Conservation (phyloP, 2,888 invertebrate species). For the Eristalinus aeneus region DNA sequence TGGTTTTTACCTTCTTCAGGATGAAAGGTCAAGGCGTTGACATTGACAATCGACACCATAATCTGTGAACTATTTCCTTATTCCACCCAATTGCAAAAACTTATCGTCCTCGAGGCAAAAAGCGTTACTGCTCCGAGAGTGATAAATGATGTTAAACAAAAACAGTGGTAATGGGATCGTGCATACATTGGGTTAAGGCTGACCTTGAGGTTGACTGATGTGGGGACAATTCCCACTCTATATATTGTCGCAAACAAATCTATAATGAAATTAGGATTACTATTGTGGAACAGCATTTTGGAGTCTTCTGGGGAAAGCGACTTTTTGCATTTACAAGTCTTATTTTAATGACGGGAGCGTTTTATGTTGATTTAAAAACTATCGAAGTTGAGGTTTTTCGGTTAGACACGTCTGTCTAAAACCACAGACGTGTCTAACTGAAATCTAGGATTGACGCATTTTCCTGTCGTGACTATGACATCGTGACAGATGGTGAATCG, state of each 20-base stretch:
- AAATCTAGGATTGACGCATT: no score
- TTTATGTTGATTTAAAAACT: no score
- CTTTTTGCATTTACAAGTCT: no score
- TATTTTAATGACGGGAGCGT: no score
- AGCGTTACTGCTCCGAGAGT: constrained; percentile 13
- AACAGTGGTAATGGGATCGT: constrained; percentile 21
- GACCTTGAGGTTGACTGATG: constrained; percentile 25
- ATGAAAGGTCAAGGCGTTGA: constrained; percentile 30
- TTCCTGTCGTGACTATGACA: no score
- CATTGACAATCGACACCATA: constrained; percentile 37
- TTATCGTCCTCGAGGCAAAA: constrained; percentile 1
- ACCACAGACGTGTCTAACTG: no score
- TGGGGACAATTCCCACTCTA: background rate
- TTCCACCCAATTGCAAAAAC: constrained; percentile 1
- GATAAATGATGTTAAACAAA: constrained; percentile 34
- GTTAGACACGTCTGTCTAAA: no score
- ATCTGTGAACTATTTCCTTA: constrained; percentile 25
- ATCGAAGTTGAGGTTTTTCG: no score
- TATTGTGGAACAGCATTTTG: no score
- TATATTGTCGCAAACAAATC: background rate
- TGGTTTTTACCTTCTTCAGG: background rate
- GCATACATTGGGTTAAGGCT: background rate
- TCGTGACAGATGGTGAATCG: no score
- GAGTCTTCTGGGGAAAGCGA: no score
- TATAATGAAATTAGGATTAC: background rate